Percentiles rank a stretch among this genome's conserved stretches.
Evolutionary conservation across 2,797 vertebrate genomes (phyloP).

Genomic region (Salmo trutta): DNA sequence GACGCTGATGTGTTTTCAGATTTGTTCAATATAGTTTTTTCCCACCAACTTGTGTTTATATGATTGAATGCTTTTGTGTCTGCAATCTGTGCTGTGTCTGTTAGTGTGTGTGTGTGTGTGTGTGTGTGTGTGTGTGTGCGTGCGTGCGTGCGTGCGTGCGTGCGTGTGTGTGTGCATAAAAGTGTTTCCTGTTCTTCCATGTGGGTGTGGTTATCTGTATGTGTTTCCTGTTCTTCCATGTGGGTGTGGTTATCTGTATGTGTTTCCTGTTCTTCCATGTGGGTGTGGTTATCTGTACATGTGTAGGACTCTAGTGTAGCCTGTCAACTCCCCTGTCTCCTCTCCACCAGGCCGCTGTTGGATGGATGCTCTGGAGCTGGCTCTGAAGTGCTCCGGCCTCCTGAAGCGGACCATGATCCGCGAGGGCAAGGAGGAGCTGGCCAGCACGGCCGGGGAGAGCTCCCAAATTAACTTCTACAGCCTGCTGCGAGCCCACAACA

Average conservation of each 20-base stretch:
- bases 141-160: too few relatives aligned
- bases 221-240: neutral
- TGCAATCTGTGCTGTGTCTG: neutral
- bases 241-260: slow-evolving; percentile 28
- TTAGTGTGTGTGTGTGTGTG: neutral
- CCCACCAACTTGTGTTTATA: too few relatives aligned
- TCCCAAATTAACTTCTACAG: slow-evolving; percentile 93
- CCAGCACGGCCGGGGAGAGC: slow-evolving; percentile 80
- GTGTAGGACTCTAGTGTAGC: neutral
- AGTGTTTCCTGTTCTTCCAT: too few relatives aligned
- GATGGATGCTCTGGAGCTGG: slow-evolving; percentile 98
- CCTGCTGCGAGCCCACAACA: slow-evolving; percentile 90
- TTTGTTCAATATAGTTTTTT: neutral
- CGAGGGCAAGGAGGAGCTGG: slow-evolving; percentile 93
- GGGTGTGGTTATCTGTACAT: slow-evolving; percentile 9
- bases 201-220: slow-evolving; percentile 18
- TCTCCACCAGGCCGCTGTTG: slow-evolving; percentile 88
- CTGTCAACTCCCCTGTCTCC: slow-evolving; percentile 26
- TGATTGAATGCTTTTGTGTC: neutral
- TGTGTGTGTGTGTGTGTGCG: too few relatives aligned
- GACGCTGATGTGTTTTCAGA: neutral
- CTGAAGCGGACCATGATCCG: slow-evolving; percentile 97
- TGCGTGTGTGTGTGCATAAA: too few relatives aligned
- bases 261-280: neutral
- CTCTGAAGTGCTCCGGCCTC: slow-evolving; percentile 95